Conservation (phyloP, 2,888 invertebrate species). For the Phalera bucephala region DNA sequence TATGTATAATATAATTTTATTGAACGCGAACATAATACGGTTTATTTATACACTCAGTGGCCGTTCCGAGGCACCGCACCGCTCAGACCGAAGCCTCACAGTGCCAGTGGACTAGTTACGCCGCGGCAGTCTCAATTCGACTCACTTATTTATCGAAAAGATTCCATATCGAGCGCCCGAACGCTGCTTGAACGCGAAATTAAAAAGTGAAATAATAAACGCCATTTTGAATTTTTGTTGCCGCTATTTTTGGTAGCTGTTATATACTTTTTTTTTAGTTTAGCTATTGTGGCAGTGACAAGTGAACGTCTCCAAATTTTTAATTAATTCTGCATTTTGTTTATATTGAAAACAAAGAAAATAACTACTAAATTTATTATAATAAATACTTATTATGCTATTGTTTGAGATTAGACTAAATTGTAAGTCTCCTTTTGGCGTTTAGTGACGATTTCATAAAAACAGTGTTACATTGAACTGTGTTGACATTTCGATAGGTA, state of each 20-base stretch:
- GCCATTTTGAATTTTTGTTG: constrained; percentile 22
- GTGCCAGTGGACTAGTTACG: constrained; percentile 23
- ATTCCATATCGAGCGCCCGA: constrained; percentile 26
- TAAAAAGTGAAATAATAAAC: constrained; percentile 17
- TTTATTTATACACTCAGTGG: constrained; percentile 31
- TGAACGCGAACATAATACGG: constrained; percentile 18
- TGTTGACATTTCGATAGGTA: constrained; percentile 24
- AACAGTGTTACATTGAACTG: constrained; percentile 18
- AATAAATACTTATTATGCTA: not conserved
- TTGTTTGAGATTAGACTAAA: no score
- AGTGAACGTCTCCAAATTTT: not conserved
- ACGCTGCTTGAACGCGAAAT: constrained; percentile 10
- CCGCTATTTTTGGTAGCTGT: constrained; percentile 16
- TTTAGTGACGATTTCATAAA: constrained; percentile 34
- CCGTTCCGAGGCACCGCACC: constrained; percentile 20
- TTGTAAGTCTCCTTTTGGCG: constrained; percentile 19
- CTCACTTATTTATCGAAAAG: no score
- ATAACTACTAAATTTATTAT: not conserved
- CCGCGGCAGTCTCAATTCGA: constrained; percentile 14
- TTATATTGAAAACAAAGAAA: not conserved
- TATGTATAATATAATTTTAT: no score
- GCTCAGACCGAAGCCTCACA: constrained; percentile 36
- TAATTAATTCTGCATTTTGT: constrained; percentile 10
- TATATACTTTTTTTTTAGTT: constrained; percentile 11
- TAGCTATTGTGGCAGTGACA: constrained; percentile 12